A percentile compares a stretch with the other conserved stretches of the same genome.
phyloP scores from a whole-genome alignment of 2,888 invertebrate species.

The Periphyllus acericola region DNA sequence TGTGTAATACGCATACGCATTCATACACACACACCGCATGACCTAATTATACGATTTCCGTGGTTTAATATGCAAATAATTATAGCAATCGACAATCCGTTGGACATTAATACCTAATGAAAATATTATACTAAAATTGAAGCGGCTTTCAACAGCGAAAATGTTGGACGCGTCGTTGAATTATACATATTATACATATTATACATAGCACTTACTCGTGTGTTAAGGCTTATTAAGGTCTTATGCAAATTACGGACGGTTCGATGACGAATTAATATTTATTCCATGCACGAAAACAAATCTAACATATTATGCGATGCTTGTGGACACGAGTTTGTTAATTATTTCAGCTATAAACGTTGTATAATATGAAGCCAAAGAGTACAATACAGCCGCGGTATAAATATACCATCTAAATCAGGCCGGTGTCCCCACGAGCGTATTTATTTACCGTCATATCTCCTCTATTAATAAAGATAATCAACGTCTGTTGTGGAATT shows the following conservation, averaged over 20 bases:
- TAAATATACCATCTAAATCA: too few relatives aligned
- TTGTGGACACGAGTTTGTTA: background rate
- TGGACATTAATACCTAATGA: background rate
- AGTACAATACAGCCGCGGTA: too few relatives aligned
- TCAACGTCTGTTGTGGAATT: too few relatives aligned
- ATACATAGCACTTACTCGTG: background rate
- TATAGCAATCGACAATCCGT: background rate
- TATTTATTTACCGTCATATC: too few relatives aligned
- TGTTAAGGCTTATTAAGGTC: background rate
- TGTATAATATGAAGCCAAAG: too few relatives aligned
- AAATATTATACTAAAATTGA: background rate
- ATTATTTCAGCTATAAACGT: too few relatives aligned
- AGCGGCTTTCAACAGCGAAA: background rate
- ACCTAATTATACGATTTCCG: slow-evolving; percentile 5
- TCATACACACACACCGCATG: background rate
- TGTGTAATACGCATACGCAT: background rate
- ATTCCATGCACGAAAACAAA: background rate
- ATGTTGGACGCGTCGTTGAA: background rate
- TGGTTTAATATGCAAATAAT: background rate
- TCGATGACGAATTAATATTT: background rate
- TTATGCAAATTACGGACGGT: background rate
- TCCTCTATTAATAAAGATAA: too few relatives aligned
- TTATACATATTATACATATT: background rate
- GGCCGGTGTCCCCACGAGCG: too few relatives aligned
- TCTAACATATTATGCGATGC: background rate